phyloP scores from a whole-genome alignment of 37 sponge, comb jelly and placozoan genomes.

The Oscarella lobularis region DNA sequence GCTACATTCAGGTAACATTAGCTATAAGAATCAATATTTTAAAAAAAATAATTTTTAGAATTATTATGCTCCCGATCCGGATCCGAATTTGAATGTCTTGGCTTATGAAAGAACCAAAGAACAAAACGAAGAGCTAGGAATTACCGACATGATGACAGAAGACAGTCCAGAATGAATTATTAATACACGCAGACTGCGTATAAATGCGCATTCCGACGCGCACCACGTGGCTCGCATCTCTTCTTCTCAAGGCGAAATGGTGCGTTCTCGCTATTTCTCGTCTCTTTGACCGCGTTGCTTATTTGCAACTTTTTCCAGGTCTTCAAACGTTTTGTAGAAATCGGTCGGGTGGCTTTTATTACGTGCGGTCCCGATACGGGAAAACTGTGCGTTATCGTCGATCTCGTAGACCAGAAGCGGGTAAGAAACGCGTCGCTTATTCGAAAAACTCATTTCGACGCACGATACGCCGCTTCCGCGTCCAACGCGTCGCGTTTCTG shows the following conservation, averaged over 20 bases:
- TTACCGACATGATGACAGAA: conserved; percentile 83
- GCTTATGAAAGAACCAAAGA: conserved; percentile 53
- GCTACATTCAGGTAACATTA: conserved; percentile 71
- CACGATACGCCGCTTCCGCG: too few species aligned
- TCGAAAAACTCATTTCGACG: background rate
- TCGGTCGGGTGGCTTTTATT: conserved; percentile 81
- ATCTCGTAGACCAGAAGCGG: conserved; percentile 87
- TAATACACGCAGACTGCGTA: too few species aligned
- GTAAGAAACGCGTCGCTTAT: conserved; percentile 21
- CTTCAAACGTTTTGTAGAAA: conserved; percentile 77
- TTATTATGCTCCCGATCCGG: conserved; percentile 82
- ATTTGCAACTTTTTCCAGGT: conserved; percentile 63
- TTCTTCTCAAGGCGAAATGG: too few species aligned
- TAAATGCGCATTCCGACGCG: too few species aligned
- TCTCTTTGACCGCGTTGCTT: too few species aligned
- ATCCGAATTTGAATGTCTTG: conserved; percentile 72
- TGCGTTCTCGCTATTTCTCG: background rate
- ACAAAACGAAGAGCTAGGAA: conserved; percentile 79
- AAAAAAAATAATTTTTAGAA: conserved; percentile 34
- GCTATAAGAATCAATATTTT: background rate
- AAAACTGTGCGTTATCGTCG: conserved; percentile 82
- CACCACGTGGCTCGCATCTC: too few species aligned
- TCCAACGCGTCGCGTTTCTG: too few species aligned
- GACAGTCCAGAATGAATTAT: background rate
- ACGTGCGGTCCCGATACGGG: conserved; percentile 59